Conservation (phyloP, 1,140 invertebrate genomes). For the Ooceraea biroi region DNA sequence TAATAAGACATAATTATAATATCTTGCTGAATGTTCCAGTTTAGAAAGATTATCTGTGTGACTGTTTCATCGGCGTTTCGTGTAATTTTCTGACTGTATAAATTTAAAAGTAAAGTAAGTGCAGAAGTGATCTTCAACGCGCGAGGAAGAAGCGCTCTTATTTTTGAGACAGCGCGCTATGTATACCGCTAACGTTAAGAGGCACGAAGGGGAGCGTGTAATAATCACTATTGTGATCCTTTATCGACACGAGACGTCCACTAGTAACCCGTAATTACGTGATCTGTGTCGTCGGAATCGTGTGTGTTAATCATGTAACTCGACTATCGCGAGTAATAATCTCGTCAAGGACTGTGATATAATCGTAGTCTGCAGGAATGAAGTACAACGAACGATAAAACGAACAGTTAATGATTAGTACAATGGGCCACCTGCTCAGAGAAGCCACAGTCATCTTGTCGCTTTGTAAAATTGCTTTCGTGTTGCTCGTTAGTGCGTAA, state of each 20-base stretch:
- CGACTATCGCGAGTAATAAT: conserved; percentile 63
- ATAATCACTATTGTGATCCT: conserved; percentile 22
- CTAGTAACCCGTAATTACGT: conserved; percentile 34
- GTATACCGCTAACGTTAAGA: conserved; percentile 19
- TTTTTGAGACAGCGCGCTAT: conserved; percentile 27
- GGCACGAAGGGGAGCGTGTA: conserved; percentile 33
- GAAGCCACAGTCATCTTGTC: conserved; percentile 19
- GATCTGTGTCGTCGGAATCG: conserved; percentile 24
- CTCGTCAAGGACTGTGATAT: conserved; percentile 74
- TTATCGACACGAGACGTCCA: conserved; percentile 39
- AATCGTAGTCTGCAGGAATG: conserved; percentile 72
- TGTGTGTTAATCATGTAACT: conserved; percentile 46
- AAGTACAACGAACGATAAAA: conserved; percentile 71
- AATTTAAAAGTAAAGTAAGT: background rate
- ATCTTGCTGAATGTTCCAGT: background rate
- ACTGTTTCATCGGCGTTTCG: background rate
- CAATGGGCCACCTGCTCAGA: conserved; percentile 12
- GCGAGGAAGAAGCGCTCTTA: background rate
- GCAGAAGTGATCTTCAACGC: conserved; percentile 10
- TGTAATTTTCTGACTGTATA: no score
- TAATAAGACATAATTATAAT: no score
- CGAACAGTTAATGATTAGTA: conserved; percentile 49
- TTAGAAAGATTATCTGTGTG: no score
- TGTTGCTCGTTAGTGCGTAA: conserved; percentile 29
- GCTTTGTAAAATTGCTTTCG: conserved; percentile 56